phyloP scores from a whole-genome alignment of 2,113 vertebrate species.

The Notarius lentiginosus region DNA sequence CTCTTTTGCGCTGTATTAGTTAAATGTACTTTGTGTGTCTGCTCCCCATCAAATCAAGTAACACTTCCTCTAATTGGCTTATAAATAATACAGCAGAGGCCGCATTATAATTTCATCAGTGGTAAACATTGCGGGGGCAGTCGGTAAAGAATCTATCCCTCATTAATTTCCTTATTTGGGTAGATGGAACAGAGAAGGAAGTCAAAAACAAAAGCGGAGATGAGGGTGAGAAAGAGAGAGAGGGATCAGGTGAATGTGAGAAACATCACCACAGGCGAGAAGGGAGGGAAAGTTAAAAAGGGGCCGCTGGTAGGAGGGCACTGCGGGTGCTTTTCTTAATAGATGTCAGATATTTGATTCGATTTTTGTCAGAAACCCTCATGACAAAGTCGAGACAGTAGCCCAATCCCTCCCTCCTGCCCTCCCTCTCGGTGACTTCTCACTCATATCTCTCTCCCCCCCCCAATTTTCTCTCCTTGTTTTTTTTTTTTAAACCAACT shows the following conservation, averaged over 20 bases:
- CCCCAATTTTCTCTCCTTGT: slow-evolving; percentile 59
- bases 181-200: slow-evolving; percentile 72
- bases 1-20: slow-evolving; percentile 87
- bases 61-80: slow-evolving; percentile 99
- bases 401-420: slow-evolving; percentile 29
- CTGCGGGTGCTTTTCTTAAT: slow-evolving; percentile 76
- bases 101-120: slow-evolving; percentile 99
- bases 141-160: slow-evolving; percentile 91
- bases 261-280: slow-evolving; percentile 80
- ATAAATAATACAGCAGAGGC: slow-evolving; percentile 98
- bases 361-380: slow-evolving; percentile 81
- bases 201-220: slow-evolving; percentile 61
- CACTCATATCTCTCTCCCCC: slow-evolving; percentile 55
- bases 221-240: slow-evolving; percentile 70
- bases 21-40: slow-evolving; percentile 99
- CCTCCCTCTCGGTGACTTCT: slow-evolving; percentile 59
- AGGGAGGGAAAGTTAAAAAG: slow-evolving; percentile 51
- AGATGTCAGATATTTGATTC: slow-evolving; percentile 92
- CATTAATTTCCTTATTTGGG: slow-evolving; percentile 99
- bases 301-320: slow-evolving; percentile 76
- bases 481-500: slow-evolving; percentile 74
- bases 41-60: slow-evolving; percentile 99
- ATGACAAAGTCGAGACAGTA: slow-evolving; percentile 49
- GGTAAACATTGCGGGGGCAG: slow-evolving; percentile 97
- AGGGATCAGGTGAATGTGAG: slow-evolving; percentile 76